These are phyloP conservation scores for Acanthosoma haemorrhoidale DNA, from an alignment of 2,888 invertebrate species.

Conservation along the genomic window DNA sequence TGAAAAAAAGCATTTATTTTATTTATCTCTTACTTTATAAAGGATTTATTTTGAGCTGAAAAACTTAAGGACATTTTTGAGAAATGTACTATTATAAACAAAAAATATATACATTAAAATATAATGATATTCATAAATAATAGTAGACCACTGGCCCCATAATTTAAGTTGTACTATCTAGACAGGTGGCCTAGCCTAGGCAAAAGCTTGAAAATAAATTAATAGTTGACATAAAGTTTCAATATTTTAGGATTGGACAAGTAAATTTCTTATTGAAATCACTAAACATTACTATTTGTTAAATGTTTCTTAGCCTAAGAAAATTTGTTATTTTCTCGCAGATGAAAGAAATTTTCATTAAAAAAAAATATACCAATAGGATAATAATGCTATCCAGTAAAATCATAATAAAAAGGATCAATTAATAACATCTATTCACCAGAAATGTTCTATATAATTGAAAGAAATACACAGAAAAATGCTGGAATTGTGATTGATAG, in stretches of 20 bases:
- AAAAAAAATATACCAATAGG: too few relatives aligned
- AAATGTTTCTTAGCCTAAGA: neutral
- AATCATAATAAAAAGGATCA: too few relatives aligned
- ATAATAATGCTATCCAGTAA: too few relatives aligned
- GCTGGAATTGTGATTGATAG: too few relatives aligned
- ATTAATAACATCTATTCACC: neutral
- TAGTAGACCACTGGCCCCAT: slow-evolving; percentile 19
- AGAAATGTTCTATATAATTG: too few relatives aligned
- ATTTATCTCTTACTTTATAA: neutral
- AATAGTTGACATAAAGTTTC: too few relatives aligned
- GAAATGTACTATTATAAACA: neutral
- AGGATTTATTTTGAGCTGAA: slow-evolving; percentile 6
- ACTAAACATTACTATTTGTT: too few relatives aligned
- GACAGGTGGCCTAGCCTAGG: neutral
- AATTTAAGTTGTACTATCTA: slow-evolving; percentile 13
- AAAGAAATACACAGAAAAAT: neutral
- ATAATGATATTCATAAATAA: neutral
- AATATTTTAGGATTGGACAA: too few relatives aligned
- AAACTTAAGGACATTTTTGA: neutral
- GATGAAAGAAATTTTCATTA: too few relatives aligned
- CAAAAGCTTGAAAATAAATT: too few relatives aligned
- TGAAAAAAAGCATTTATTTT: neutral
- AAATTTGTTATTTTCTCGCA: too few relatives aligned
- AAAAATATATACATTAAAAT: neutral
- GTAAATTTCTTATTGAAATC: too few relatives aligned